Conservation (phyloP, 2,888 invertebrate genomes). For the Pterobdella sp. region DNA sequence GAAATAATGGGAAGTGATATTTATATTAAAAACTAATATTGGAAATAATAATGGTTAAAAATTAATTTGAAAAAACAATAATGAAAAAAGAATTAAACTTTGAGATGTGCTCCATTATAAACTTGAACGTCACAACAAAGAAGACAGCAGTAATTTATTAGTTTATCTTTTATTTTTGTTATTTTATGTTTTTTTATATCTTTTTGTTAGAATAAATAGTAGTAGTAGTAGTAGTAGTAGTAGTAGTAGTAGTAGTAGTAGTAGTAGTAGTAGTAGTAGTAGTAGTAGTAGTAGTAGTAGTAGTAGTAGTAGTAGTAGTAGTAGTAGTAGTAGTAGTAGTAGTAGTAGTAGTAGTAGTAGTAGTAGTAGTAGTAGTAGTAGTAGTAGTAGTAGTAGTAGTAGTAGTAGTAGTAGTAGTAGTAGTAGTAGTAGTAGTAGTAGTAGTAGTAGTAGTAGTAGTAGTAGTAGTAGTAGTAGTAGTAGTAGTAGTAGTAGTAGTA, state of each 20-base stretch:
- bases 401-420: slow-evolving; percentile 19
- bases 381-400: slow-evolving; percentile 21
- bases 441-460: not conserved
- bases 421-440: slow-evolving; percentile 19
- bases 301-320: not conserved
- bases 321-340: slow-evolving; percentile 15
- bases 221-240: slow-evolving; percentile 6
- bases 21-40: too few species aligned
- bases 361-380: slow-evolving; percentile 24
- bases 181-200: too few species aligned
- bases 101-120: too few species aligned
- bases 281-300: not conserved
- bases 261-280: not conserved
- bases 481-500: slow-evolving; percentile 12
- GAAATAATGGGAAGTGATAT: too few species aligned
- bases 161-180: too few species aligned
- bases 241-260: not conserved
- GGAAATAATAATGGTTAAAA: too few species aligned
- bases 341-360: slow-evolving; percentile 21
- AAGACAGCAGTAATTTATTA: too few species aligned
- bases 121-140: too few species aligned
- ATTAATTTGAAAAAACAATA: too few species aligned
- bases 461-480: slow-evolving; percentile 5
- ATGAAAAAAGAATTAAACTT: too few species aligned
- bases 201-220: slow-evolving; percentile 12